Evolutionary conservation across 2,113 vertebrate genomes (phyloP).

Genomic region (Channa maculata): DNA sequence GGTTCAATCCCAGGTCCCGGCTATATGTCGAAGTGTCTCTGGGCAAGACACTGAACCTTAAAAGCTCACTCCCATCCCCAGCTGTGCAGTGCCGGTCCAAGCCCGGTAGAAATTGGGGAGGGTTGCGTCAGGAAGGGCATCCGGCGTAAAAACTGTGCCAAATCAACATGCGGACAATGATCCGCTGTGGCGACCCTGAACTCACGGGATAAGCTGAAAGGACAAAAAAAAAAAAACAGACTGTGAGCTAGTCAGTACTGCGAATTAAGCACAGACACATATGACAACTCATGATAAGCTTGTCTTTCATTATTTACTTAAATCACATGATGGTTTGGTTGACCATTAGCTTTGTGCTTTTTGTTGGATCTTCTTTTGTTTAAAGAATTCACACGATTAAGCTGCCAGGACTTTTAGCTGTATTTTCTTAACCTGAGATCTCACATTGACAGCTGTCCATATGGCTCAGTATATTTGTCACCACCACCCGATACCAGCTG

Average conservation of each 20-base stretch:
- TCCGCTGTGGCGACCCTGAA: no score
- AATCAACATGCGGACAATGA: no score
- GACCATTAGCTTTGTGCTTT: background rate
- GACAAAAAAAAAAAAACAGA: no score
- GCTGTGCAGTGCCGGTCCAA: no score
- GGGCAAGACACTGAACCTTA: no score
- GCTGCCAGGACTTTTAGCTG: constrained; percentile 27
- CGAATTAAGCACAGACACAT: background rate
- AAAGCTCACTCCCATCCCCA: no score
- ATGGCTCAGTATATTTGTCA: constrained; percentile 94
- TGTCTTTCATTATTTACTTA: background rate
- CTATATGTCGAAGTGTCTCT: no score
- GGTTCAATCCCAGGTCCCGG: no score
- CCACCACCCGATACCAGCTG: constrained; percentile 95
- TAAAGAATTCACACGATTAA: constrained; percentile 3
- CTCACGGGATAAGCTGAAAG: no score
- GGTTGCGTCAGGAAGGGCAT: no score
- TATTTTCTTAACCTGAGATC: constrained; percentile 70
- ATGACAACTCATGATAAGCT: background rate
- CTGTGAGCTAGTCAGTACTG: background rate
- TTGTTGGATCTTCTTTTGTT: background rate
- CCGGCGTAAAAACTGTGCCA: no score
- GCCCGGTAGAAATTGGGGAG: no score
- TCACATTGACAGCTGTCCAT: constrained; percentile 94
- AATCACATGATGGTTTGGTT: constrained; percentile 4